These are phyloP conservation scores for Amphibalanus amphitrite DNA, from an alignment of 1,140 invertebrate genomes.

Conservation along the genomic window DNA sequence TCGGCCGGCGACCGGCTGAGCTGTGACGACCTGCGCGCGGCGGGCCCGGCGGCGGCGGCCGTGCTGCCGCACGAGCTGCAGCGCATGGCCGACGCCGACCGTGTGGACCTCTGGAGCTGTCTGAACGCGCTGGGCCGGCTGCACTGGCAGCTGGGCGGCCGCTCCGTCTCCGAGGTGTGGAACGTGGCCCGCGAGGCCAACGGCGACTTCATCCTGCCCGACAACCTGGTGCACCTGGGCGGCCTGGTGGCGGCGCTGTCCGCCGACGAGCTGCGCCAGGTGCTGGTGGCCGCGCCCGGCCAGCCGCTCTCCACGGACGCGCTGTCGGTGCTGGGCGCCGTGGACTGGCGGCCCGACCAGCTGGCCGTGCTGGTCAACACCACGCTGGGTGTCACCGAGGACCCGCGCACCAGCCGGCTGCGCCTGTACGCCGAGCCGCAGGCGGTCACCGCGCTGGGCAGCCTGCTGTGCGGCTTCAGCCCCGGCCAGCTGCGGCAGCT, in stretches of 20 bases:
- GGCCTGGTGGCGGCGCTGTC: conserved; percentile 1
- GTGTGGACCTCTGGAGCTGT: background rate
- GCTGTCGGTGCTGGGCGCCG: background rate
- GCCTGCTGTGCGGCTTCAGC: conserved; percentile 1
- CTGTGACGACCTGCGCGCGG: background rate
- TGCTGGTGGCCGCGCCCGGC: background rate
- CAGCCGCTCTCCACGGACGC: background rate
- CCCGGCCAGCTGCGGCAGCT: background rate
- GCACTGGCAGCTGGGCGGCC: background rate
- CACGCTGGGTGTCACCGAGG: background rate
- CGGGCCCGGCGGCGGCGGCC: background rate
- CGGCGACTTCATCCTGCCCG: background rate
- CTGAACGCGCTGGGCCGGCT: background rate
- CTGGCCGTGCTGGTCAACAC: background rate
- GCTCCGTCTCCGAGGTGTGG: background rate
- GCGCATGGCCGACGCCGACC: background rate
- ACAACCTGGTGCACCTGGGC: background rate
- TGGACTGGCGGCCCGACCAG: background rate
- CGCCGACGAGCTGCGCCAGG: background rate
- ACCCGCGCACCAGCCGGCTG: background rate
- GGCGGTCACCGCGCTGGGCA: background rate
- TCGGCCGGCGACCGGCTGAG: background rate
- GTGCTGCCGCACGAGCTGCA: background rate
- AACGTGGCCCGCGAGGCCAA: background rate
- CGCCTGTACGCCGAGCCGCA: background rate